These are phyloP conservation scores for Oostethus manadensis DNA, from an alignment of 2,113 vertebrate species.

Conservation along the genomic window DNA sequence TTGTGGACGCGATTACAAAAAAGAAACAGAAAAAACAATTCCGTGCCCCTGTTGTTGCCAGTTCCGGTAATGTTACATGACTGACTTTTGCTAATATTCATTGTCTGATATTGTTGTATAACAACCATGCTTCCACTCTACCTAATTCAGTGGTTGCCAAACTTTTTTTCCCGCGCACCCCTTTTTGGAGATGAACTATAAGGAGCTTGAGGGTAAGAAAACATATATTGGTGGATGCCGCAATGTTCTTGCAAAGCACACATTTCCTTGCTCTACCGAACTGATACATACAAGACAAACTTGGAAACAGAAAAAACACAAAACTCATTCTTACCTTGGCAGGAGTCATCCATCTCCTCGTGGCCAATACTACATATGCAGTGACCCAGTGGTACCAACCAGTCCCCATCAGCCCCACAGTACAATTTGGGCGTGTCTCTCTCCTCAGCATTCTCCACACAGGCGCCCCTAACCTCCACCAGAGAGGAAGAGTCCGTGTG, in stretches of 20 bases:
- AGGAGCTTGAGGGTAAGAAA: background rate
- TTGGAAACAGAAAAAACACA: background rate
- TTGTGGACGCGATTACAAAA: too few species aligned
- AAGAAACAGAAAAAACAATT: too few species aligned
- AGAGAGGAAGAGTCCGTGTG: constrained; percentile 91
- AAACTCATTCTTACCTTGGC: constrained; percentile 77
- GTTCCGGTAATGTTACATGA: too few species aligned
- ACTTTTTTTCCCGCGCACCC: too few species aligned
- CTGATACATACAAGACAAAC: background rate
- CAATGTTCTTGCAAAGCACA: background rate
- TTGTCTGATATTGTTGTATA: too few species aligned
- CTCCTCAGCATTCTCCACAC: constrained; percentile 92
- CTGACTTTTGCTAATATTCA: too few species aligned
- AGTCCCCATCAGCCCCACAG: constrained; percentile 95
- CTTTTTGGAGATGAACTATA: too few species aligned
- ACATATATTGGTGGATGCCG: background rate
- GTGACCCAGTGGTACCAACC: constrained; percentile 94
- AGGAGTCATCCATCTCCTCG: constrained; percentile 89
- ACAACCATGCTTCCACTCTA: too few species aligned
- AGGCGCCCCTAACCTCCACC: constrained; percentile 92
- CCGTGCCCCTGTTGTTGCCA: too few species aligned
- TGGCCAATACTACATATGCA: constrained; percentile 92
- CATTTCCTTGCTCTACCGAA: background rate
- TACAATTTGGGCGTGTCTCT: constrained; percentile 91
- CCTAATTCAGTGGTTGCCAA: too few species aligned